These are phyloP conservation scores for Rhagologus leucostigma DNA, from an alignment of 2,113 vertebrate species.

Conservation along the genomic window DNA sequence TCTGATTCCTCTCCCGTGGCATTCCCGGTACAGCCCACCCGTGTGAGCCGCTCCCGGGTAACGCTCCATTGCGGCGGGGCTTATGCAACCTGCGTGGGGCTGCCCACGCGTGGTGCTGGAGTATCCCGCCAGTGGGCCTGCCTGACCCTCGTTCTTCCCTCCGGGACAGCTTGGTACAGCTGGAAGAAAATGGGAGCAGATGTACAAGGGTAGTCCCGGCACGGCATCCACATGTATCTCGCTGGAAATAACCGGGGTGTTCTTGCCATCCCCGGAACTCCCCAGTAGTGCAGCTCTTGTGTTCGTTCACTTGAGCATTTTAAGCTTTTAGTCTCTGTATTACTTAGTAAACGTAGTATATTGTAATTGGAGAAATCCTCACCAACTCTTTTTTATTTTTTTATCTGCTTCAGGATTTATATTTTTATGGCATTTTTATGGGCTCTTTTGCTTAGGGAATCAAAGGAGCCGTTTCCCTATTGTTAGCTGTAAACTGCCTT, in stretches of 20 bases:
- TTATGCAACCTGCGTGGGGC: conserved; percentile 31
- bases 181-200: not conserved
- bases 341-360: rapidly evolving
- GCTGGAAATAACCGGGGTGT: not conserved
- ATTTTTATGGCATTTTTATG: not conserved
- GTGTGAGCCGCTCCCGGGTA: not conserved
- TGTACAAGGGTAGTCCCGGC: not conserved
- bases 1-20: not conserved
- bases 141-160: not conserved
- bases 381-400: rapidly evolving
- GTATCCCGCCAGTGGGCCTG: not conserved
- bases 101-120: not conserved
- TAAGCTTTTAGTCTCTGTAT: not conserved
- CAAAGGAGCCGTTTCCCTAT: not conserved
- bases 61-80: not conserved
- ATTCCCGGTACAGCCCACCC: not conserved
- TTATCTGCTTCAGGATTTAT: not conserved
- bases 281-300: not conserved
- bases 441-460: not conserved
- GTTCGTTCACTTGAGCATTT: not conserved
- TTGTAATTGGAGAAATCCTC: not conserved
- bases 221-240: not conserved
- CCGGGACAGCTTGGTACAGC: not conserved
- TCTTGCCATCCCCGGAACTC: not conserved
- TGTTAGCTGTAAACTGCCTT: not conserved